Conservation (phyloP, 2,797 vertebrate genomes). For the Alcedo quadribrachys region DNA sequence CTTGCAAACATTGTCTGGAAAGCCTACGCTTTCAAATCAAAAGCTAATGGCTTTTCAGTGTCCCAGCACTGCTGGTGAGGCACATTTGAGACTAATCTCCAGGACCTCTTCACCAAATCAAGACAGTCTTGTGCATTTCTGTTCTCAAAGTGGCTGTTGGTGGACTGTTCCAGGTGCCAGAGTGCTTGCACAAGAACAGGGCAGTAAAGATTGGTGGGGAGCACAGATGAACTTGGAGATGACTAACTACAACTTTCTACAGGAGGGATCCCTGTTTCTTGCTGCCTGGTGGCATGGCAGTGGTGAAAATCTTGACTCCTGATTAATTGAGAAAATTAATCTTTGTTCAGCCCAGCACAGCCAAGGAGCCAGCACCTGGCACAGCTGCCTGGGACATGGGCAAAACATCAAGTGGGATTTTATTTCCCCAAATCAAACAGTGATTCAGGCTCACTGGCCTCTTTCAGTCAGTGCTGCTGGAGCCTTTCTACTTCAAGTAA, state of each 20-base stretch:
- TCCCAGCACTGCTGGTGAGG: not conserved
- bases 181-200: not conserved
- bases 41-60: not conserved
- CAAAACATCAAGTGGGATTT: not conserved
- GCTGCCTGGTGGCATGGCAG: not conserved
- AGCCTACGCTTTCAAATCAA: not conserved
- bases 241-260: not conserved
- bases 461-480: conserved; percentile 18
- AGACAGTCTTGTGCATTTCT: not conserved
- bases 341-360: not conserved
- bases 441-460: conserved; percentile 23
- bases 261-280: not conserved
- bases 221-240: not conserved
- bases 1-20: not conserved
- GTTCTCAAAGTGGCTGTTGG: not conserved
- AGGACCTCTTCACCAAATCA: not conserved
- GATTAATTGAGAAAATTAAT: not conserved
- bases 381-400: not conserved
- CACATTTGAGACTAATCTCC: not conserved
- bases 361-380: not conserved
- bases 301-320: not conserved
- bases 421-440: conserved; percentile 15
- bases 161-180: not conserved
- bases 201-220: not conserved
- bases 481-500: conserved; percentile 13